Base-by-base conservation (phyloP, 2,113 vertebrate genomes). In the Prietella phreatophila region DNA sequence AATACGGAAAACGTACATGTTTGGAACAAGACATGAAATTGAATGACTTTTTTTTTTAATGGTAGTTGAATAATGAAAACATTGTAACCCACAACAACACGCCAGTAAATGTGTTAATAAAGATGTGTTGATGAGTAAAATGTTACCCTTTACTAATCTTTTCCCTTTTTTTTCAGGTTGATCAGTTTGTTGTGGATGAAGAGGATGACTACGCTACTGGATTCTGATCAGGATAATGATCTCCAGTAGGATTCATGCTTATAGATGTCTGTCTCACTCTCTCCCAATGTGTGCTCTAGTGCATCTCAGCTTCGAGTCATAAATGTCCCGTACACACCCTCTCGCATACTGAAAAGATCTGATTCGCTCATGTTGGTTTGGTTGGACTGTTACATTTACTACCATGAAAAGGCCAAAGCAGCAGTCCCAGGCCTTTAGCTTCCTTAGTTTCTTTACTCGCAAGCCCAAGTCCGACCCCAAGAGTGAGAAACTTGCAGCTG, bases 351-450 rank as follows among this genome's bases (percentile, higher is more conserved):
- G 86, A 84, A 83, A 69, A 75, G 56, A 73, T 86, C 47, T 67
- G 89, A 6, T 91, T 89, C 25, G 89, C 93, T 93, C 92, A 95
- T 95, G 94, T 91, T 93, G 86, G 79, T 92, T 85, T 91, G 92
- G 89, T 89, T 91, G 84, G 87, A 85, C 47, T 90, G 90, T 89
- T 89, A 56, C 89, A 89, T 89, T 15, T 83, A 60, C 85, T 73
- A 90, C 88, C 93, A 96, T 96, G 97, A 96, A 96, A 93, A 94
- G 79, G 91, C 95, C 96, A 92, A 92, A 93, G 9, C 91, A 92
- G 86, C 93, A 93, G 91, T 94, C 94, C 15, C 94, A 95, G 2
- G 89, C 93, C 53, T 93, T 95, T 78, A 91, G 92, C 90, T 95
- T 96, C 36, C 93, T 96, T 73, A 95, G 93, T 92, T 96, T 95